phyloP scores from a whole-genome alignment of 2,113 vertebrate genomes.

The Ophthalmolycus amberensis region DNA sequence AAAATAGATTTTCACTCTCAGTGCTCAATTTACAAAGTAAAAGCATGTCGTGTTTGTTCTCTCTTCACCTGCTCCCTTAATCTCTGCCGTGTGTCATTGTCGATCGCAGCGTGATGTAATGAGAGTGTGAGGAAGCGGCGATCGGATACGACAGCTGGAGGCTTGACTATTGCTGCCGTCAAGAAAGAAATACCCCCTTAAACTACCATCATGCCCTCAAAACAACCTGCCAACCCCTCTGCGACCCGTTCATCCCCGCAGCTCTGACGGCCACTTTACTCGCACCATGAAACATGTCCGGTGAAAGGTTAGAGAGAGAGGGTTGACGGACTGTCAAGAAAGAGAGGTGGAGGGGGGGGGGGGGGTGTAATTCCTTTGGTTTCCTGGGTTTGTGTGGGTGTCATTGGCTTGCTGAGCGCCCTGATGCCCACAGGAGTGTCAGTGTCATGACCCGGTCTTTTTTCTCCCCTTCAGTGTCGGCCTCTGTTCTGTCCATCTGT shows the following conservation, averaged over 20 bases:
- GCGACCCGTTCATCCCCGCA: slow-evolving; percentile 32
- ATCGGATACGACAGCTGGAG: slow-evolving; percentile 28
- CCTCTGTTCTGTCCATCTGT: slow-evolving; percentile 20
- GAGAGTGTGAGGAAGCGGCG: background rate
- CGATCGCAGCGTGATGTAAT: background rate
- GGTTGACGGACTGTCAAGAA: slow-evolving; percentile 29
- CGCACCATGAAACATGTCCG: slow-evolving; percentile 46
- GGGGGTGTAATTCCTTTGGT: slow-evolving; percentile 4
- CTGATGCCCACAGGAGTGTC: slow-evolving; percentile 10
- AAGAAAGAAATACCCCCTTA: slow-evolving; percentile 23
- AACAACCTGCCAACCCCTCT: slow-evolving; percentile 40
- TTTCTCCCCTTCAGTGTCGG: background rate
- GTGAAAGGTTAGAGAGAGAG: slow-evolving; percentile 55
- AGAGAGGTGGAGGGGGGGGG: background rate
- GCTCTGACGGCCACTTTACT: slow-evolving; percentile 37
- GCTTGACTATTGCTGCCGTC: background rate
- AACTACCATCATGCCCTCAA: slow-evolving; percentile 32
- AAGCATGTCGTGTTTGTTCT: background rate
- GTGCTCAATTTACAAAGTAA: background rate
- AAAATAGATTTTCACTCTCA: slow-evolving; percentile 2
- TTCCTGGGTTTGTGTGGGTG: slow-evolving; percentile 1
- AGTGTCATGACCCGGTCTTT: slow-evolving; percentile 33
- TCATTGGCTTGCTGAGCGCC: background rate
- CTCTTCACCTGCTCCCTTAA: background rate
- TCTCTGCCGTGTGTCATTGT: slow-evolving; percentile 17